Percentiles rank a stretch among this genome's conserved stretches.
phyloP scores from a whole-genome alignment of 2,797 vertebrate genomes.

The Alca torda region DNA sequence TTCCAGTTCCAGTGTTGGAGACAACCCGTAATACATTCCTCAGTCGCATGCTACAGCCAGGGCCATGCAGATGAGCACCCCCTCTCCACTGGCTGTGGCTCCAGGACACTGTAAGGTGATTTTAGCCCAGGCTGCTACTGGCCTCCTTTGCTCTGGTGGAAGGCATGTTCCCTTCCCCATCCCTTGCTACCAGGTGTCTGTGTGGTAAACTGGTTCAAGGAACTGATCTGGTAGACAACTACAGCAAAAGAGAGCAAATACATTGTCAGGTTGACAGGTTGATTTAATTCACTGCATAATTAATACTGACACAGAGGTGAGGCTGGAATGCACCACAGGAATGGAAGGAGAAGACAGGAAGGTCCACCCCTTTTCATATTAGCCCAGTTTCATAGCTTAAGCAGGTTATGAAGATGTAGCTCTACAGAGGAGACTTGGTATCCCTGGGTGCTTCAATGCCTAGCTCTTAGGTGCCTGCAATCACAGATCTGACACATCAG shows the following conservation, averaged over 20 bases:
- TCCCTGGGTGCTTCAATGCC: accelerated
- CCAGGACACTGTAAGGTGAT: neutral
- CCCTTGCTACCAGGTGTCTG: neutral
- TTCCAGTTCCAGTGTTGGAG: neutral
- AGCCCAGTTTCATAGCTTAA: neutral
- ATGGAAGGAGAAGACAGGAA: neutral
- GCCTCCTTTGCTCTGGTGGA: neutral
- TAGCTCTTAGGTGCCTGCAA: neutral
- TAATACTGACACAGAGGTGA: neutral
- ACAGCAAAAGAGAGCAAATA: neutral
- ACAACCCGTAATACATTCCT: neutral
- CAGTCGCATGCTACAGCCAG: no score
- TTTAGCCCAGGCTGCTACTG: neutral
- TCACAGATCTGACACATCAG: neutral
- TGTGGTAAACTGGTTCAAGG: neutral
- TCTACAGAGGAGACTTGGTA: neutral
- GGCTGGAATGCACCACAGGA: neutral
- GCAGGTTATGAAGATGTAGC: neutral
- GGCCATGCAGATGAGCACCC: neutral
- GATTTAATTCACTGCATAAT: neutral
- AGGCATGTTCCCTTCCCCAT: accelerated
- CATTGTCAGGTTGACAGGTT: neutral
- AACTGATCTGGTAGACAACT: neutral
- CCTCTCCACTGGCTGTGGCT: no score
- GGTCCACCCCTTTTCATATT: neutral